Evolutionary conservation across 2,113 vertebrate species (phyloP).

Genomic region (Tychaedon coryphoeus): DNA sequence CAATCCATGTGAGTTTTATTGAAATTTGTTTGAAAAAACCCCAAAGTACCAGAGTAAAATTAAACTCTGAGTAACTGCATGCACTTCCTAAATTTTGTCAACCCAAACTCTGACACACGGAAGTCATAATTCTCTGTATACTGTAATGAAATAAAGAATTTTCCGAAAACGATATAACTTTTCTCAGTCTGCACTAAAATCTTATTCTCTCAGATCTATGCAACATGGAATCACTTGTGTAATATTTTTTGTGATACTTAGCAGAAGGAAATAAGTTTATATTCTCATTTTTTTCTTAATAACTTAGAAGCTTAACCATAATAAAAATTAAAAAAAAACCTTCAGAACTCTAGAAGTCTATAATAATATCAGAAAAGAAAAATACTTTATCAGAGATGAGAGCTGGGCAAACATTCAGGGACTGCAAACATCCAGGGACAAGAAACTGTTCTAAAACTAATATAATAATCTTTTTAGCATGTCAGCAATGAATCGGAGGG

Average conservation of each 20-base stretch:
- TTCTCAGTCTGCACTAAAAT: neutral
- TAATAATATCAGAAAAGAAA: neutral
- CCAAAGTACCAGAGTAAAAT: neutral
- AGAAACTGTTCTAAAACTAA: neutral
- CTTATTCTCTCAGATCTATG: neutral
- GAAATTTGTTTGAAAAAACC: neutral
- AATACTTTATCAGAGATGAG: neutral
- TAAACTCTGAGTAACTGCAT: neutral
- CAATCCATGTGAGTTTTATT: neutral
- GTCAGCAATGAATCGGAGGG: neutral
- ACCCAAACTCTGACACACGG: neutral
- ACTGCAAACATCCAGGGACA: neutral
- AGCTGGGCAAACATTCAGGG: neutral
- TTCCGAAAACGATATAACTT: neutral
- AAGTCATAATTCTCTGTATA: neutral
- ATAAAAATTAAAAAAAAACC: neutral
- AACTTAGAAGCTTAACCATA: neutral
- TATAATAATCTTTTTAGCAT: neutral
- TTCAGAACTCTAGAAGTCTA: neutral
- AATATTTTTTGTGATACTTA: neutral
- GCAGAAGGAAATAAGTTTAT: neutral
- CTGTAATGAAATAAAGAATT: neutral
- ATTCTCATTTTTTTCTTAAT: neutral
- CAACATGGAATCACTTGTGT: neutral
- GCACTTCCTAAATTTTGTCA: neutral